Percentiles rank a stretch among this genome's conserved stretches.
phyloP scores from a whole-genome alignment of 1,140 invertebrate genomes.

The Tyrophagus putrescentiae region DNA sequence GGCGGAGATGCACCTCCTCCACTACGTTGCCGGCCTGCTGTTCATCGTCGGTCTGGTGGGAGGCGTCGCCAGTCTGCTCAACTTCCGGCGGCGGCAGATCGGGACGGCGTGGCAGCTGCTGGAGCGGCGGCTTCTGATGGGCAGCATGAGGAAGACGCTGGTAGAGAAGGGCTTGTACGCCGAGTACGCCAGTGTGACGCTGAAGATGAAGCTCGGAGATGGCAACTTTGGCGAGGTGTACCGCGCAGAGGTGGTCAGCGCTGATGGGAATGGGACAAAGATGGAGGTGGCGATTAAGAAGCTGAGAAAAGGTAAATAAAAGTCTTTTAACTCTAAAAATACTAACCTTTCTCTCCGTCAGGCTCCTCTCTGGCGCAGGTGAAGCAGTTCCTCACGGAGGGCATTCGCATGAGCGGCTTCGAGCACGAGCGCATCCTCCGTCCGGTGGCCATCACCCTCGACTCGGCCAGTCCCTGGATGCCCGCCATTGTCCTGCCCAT shows the following conservation, averaged over 20 bases:
- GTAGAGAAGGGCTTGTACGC: neutral
- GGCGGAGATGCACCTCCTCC: too few species aligned
- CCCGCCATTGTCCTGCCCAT: slow-evolving; percentile 15
- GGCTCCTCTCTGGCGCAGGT: neutral
- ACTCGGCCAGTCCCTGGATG: neutral
- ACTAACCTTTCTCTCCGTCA: neutral
- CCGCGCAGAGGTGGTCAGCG: neutral
- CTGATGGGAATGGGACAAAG: neutral
- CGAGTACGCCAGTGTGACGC: neutral
- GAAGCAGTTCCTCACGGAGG: slow-evolving; percentile 9
- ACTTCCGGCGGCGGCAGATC: too few species aligned
- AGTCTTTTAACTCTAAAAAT: neutral
- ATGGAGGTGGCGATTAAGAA: neutral
- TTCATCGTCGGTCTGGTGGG: too few species aligned
- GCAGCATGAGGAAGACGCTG: neutral
- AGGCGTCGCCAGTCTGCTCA: too few species aligned
- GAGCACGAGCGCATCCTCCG: slow-evolving; percentile 4
- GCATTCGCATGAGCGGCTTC: slow-evolving; percentile 4
- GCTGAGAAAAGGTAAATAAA: neutral
- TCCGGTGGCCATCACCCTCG: slow-evolving; percentile 1
- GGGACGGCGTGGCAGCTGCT: too few species aligned
- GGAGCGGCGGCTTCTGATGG: neutral
- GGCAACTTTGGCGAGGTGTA: slow-evolving; percentile 13
- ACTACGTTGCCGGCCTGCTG: too few species aligned
- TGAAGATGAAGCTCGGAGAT: neutral